Base-by-base conservation (phyloP, 2,888 invertebrate genomes). In the Diogma glabrata region DNA sequence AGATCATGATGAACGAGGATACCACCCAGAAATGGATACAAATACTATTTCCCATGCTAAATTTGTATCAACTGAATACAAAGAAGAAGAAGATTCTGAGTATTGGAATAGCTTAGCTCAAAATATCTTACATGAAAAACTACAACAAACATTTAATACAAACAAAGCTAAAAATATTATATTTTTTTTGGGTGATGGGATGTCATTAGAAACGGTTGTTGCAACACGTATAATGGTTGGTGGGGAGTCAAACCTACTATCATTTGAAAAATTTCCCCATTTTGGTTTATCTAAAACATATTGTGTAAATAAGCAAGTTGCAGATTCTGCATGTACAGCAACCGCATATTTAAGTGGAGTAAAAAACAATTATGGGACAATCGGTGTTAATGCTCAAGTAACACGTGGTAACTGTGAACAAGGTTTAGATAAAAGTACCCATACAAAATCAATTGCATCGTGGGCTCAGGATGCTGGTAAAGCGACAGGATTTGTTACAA, bases 301-400 rank as follows among this genome's bases (percentile, higher is more conserved):
- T 64, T 86, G 86, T 64, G 77, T 86, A 0, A 78, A 87, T 60
- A 72, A 74, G 6, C 83, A 88, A 68, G 87, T 88, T 1, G 79
- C 89, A 0, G 91, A 91, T 61, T 89, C 89, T 0, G 89, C 90
- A 0, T 87, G 86, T 61, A 82, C 87, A 1, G 82, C 85, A 1
- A 90, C 89, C 0, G 88, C 89, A 0, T 87, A 85, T 61, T 67
- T 88, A 36, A 72, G 79, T 2, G 90, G 90, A 0, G 82, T 87
- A 1, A 90, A 90, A 69, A 81, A 77, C 14, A 88, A 87, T 64
- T 76, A 74, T 56, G 75, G 79, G 46, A 86, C 87, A 0, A 75
- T 89, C 22, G 89, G 89, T 0, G 76, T 89, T 0, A 81, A 80
- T 36, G 83, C 77, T 0, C 74, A 76, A 0, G 86, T 84, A 0